Conservation (phyloP, 1,140 invertebrate genomes). For the Sogatella furcifera region DNA sequence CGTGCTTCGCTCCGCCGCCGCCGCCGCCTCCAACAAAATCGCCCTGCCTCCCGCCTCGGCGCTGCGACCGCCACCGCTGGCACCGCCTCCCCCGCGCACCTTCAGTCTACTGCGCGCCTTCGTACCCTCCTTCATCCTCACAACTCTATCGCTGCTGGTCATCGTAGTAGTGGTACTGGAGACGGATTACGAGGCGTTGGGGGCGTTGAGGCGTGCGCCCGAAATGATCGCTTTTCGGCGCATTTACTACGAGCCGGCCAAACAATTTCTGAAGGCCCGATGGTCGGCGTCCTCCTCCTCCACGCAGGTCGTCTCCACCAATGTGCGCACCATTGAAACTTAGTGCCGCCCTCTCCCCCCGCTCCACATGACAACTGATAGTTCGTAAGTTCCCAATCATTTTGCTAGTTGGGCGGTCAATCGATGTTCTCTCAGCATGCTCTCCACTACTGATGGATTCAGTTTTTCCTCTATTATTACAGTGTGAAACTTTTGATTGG, state of each 20-base stretch:
- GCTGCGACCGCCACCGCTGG: conserved; percentile 11
- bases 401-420: too few relatives aligned
- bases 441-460: too few relatives aligned
- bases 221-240: conserved; percentile 65
- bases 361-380: too few relatives aligned
- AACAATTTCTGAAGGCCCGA: conserved; percentile 54
- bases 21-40: conserved; percentile 2
- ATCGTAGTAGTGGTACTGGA: conserved; percentile 32
- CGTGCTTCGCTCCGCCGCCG: conserved; percentile 10
- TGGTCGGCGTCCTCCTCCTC: conserved; percentile 15
- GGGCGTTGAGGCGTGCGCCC: conserved; percentile 56
- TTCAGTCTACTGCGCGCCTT: conserved; percentile 50
- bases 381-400: too few relatives aligned
- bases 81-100: background rate
- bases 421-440: too few relatives aligned
- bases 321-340: too few relatives aligned
- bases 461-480: too few relatives aligned
- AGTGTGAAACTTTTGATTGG: too few relatives aligned
- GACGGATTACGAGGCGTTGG: conserved; percentile 59
- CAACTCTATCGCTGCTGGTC: conserved; percentile 53
- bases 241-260: conserved; percentile 72
- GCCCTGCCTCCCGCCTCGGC: conserved; percentile 16
- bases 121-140: conserved; percentile 52
- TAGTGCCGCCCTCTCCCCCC: too few relatives aligned
- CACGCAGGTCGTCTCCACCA: too few relatives aligned